Evolutionary conservation across 2,888 invertebrate species (phyloP).

Genomic region (Drosophila parthenogenetica): DNA sequence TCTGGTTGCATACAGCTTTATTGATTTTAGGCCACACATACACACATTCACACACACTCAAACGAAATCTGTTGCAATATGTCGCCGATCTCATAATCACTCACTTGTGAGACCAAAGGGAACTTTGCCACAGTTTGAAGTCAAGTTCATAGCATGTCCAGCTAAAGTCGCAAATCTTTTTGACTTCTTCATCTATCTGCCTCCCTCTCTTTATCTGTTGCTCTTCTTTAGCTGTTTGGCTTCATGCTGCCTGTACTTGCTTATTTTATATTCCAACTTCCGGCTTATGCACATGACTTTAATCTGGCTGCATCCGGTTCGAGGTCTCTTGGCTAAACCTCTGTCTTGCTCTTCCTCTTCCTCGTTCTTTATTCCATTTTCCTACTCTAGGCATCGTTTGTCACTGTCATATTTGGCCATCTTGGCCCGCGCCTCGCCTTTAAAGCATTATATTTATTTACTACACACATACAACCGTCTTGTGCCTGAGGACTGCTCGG

Average conservation of each 20-base stretch:
- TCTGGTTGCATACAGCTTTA: constrained; percentile 46
- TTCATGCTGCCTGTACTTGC: constrained; percentile 52
- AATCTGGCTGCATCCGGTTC: constrained; percentile 70
- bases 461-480: constrained; percentile 22
- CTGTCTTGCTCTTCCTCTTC: not conserved
- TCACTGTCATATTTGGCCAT: constrained; percentile 72
- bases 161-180: constrained; percentile 71
- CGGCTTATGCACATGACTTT: constrained; percentile 80
- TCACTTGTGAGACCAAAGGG: constrained; percentile 29
- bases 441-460: constrained; percentile 60
- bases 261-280: constrained; percentile 79
- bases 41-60: constrained; percentile 3
- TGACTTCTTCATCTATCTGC: constrained; percentile 2
- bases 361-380: not conserved
- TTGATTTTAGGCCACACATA: constrained; percentile 41
- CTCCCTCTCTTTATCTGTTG: not conserved
- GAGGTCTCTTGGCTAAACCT: constrained; percentile 23
- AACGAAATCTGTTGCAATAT: constrained; percentile 37
- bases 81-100: constrained; percentile 49
- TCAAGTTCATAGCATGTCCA: constrained; percentile 56
- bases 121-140: constrained; percentile 13
- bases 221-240: constrained; percentile 10
- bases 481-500: constrained; percentile 6
- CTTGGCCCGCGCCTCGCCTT: constrained; percentile 33
- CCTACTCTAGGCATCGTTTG: constrained; percentile 47